These are phyloP conservation scores for Orchesellides sinensis DNA, from an alignment of 2,888 invertebrate genomes.

Conservation along the genomic window DNA sequence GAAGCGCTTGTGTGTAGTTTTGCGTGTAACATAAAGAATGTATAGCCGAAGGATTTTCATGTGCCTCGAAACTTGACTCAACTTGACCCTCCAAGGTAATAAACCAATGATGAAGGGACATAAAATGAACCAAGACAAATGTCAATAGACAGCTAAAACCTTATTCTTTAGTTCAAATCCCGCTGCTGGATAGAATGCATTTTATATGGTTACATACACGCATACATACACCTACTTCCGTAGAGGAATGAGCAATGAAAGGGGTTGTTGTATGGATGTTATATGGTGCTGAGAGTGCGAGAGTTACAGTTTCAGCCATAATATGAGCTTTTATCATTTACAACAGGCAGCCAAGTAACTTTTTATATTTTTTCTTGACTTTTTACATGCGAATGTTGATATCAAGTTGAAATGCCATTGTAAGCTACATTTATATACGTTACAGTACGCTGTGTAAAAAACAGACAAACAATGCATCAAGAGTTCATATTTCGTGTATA, in stretches of 20 bases:
- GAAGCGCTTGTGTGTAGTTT: neutral
- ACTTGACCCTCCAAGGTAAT: slow-evolving; percentile 72
- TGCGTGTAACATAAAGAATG: neutral
- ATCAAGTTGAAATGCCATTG: no score
- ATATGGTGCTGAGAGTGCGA: slow-evolving; percentile 53
- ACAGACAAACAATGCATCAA: no score
- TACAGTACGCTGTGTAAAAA: no score
- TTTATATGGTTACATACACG: neutral
- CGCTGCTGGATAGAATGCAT: neutral
- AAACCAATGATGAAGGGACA: slow-evolving; percentile 75
- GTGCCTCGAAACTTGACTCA: slow-evolving; percentile 54
- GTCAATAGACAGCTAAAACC: slow-evolving; percentile 72
- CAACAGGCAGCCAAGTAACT: slow-evolving; percentile 26
- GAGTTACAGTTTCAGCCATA: slow-evolving; percentile 59
- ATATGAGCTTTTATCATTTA: slow-evolving; percentile 50
- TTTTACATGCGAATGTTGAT: neutral
- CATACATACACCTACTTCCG: neutral
- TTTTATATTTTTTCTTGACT: neutral
- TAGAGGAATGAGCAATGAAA: slow-evolving; percentile 59
- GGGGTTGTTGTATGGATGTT: slow-evolving; percentile 49
- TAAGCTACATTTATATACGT: neutral
- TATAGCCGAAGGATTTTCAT: slow-evolving; percentile 45
- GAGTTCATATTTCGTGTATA: no score
- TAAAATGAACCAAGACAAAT: slow-evolving; percentile 75
- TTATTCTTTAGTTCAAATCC: slow-evolving; percentile 38